Evolutionary conservation across 1,140 invertebrate species (phyloP).

Genomic region (Pomacea maculata): DNA sequence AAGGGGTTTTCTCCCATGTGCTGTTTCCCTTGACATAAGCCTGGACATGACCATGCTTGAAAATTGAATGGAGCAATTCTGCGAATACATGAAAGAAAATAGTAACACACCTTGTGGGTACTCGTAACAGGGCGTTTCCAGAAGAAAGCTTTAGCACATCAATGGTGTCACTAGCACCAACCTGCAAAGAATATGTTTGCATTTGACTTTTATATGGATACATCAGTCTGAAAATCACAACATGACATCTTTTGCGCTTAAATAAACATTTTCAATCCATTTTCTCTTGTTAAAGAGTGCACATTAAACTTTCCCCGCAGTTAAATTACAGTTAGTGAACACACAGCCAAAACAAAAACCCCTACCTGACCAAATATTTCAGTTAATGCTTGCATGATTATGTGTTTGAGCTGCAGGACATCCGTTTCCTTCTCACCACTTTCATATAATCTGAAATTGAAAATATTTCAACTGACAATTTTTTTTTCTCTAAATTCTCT

Average conservation of each 20-base stretch:
- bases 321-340: too few relatives aligned
- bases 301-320: not conserved
- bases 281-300: not conserved
- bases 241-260: not conserved
- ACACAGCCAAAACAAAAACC: too few relatives aligned
- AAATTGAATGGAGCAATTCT: not conserved
- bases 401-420: slow-evolving; percentile 12
- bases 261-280: not conserved
- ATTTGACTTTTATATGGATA: not conserved
- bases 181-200: not conserved
- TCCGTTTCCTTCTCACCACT: not conserved
- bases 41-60: not conserved
- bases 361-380: slow-evolving; percentile 18
- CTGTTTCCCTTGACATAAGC: not conserved
- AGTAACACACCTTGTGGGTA: slow-evolving; percentile 11
- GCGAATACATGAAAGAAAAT: too few relatives aligned
- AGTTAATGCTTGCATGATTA: slow-evolving; percentile 12
- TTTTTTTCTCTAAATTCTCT: too few relatives aligned
- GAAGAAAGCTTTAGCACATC: slow-evolving; percentile 10
- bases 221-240: not conserved
- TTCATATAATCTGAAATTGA: slow-evolving; percentile 12
- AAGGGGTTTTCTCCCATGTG: not conserved
- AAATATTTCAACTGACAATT: too few relatives aligned
- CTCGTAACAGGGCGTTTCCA: slow-evolving; percentile 14
- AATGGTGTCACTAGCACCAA: slow-evolving; percentile 17